Base-by-base conservation (phyloP, 2,797 vertebrate genomes). In the Artibeus lituratus region DNA sequence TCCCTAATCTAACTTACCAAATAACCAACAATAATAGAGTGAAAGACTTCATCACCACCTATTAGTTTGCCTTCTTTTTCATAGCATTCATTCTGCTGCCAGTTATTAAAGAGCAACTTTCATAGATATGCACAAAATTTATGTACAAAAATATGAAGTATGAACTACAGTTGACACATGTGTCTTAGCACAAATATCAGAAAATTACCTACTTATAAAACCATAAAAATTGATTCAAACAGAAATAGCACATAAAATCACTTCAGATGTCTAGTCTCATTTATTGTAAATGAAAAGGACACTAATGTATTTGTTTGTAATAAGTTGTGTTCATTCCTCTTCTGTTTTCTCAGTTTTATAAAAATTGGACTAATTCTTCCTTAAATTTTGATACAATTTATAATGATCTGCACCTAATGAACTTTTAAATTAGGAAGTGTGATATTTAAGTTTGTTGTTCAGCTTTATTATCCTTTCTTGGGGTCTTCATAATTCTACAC, bases 91-190 rank as follows among this genome's bases (percentile, higher is more conserved):
- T 87, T 65, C 4, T 89, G 1, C 11, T 73, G 15, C 82, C 15
- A 86, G 6, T 35, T 72, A 67, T 53, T 10, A 35, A 95, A 74
- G 29, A 12, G 2, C 21, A 91, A 21, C 10, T 44, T 32, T 65
- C 10, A 37, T 6, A 42, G 57, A n/a, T 57, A 37, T 39, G 47
- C 59, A 15, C 3, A 74, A 67, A 37, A n/a, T 53, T 84, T 5
- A 62, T 59, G 29, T 59, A 14, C 24, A 59, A 59, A 59, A 59
- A 12, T 18, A 15, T 35, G 9, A 62, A 42, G 35, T 32, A 3
- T 18, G 26, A 11, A 3, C 29, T 47, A 42, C 3, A 81, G 22
- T 3, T 3, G 0, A 37, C 73, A 19, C 1, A 24, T 76, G 0
- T 55, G 0, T 76, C 49, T 55, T 26, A 12, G 2, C 22, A 76